phyloP scores from a whole-genome alignment of 1,140 invertebrate genomes.

The Cyclina sinensis region DNA sequence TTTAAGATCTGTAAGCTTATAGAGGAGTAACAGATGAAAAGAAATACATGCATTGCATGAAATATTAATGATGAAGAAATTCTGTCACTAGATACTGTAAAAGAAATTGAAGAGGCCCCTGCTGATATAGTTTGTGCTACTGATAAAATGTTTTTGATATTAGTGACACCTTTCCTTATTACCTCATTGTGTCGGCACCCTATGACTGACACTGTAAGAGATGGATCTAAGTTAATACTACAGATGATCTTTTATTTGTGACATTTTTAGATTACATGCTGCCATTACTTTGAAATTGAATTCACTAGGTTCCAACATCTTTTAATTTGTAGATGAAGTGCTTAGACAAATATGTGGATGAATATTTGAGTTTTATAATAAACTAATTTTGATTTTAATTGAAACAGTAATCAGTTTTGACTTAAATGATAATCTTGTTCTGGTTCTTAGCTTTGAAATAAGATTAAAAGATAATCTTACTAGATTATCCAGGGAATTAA shows the following conservation, averaged over 20 bases:
- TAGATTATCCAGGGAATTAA: not conserved
- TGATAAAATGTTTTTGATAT: not conserved
- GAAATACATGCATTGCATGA: no score
- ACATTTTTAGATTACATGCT: not conserved
- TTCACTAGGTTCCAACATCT: not conserved
- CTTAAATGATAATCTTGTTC: not conserved
- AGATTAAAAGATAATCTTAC: constrained; percentile 30
- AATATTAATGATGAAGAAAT: no score
- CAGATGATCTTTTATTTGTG: not conserved
- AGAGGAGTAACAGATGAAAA: no score
- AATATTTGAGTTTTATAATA: not conserved
- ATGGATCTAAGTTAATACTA: not conserved
- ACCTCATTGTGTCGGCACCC: not conserved
- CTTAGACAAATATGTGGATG: not conserved
- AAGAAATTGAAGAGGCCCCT: no score
- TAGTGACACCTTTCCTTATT: not conserved
- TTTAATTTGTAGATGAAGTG: not conserved
- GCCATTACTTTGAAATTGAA: not conserved
- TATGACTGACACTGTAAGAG: no score
- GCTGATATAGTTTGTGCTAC: no score
- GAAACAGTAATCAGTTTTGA: not conserved
- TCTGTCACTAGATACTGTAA: no score
- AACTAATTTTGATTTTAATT: not conserved
- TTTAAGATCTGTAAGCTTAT: no score
- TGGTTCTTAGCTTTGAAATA: not conserved